Conservation (phyloP, 2,888 invertebrate species). For the Elysia crispata region DNA sequence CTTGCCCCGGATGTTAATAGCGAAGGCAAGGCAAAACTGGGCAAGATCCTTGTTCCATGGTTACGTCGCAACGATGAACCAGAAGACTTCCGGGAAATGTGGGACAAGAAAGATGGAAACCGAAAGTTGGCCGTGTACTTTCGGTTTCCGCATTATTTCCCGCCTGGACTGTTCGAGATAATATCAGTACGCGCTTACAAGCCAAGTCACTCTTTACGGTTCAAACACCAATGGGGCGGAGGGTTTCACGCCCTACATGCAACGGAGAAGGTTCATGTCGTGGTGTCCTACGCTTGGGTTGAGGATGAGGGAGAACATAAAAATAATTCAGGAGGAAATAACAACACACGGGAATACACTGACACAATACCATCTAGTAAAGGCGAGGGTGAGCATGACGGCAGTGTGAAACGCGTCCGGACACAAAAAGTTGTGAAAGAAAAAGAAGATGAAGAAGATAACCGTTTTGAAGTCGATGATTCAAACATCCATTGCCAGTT, state of each 20-base stretch:
- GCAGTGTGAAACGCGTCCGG: conserved; percentile 37
- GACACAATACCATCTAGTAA: not conserved
- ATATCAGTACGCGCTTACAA: conserved; percentile 64
- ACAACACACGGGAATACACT: too few relatives aligned
- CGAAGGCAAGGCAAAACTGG: conserved; percentile 56
- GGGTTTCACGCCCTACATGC: conserved; percentile 68
- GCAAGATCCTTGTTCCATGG: conserved; percentile 70
- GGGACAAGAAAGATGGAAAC: conserved; percentile 55
- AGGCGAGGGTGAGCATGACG: too few relatives aligned
- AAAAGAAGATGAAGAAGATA: conserved; percentile 38
- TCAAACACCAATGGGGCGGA: conserved; percentile 69
- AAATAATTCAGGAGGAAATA: too few relatives aligned
- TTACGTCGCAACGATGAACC: conserved; percentile 64
- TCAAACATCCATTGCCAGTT: not conserved
- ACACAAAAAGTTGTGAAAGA: conserved; percentile 56
- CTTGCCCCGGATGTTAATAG: conserved; percentile 40
- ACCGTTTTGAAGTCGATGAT: not conserved
- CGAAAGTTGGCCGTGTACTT: conserved; percentile 61
- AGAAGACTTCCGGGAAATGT: conserved; percentile 57
- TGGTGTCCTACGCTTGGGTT: conserved; percentile 49
- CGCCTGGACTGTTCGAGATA: conserved; percentile 73
- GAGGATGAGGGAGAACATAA: conserved; percentile 44
- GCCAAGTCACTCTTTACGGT: conserved; percentile 59
- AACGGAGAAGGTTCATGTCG: conserved; percentile 54
- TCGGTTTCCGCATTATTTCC: conserved; percentile 71